A percentile compares a stretch with the other conserved stretches of the same genome.
Evolutionary conservation across 2,888 invertebrate species (phyloP).

Genomic region (Caenorhabditis panamensis): DNA sequence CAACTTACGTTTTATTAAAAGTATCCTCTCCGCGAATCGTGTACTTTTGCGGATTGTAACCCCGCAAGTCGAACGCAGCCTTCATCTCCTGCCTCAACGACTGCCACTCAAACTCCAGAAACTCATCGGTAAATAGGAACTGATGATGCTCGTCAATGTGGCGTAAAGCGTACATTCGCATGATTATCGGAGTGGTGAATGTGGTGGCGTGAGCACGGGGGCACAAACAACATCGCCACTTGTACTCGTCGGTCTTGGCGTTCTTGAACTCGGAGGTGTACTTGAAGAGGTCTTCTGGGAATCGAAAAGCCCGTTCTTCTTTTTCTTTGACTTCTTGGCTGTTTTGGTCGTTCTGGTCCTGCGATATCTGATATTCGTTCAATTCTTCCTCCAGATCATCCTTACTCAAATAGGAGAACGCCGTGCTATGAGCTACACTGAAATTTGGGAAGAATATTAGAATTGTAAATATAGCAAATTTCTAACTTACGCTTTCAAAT

Average conservation of each 20-base stretch:
- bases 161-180: constrained; percentile 44
- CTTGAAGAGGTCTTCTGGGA: constrained; percentile 33
- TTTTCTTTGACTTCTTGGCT: background rate
- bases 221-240: constrained; percentile 52
- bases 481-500: constrained; percentile 27
- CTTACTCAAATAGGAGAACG: background rate
- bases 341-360: too few relatives aligned
- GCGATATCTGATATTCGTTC: too few relatives aligned
- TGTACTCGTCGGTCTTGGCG: constrained; percentile 24
- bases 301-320: too few relatives aligned
- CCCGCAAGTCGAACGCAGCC: constrained; percentile 32
- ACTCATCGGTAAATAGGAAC: constrained; percentile 36
- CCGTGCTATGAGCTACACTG: constrained; percentile 17
- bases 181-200: constrained; percentile 36
- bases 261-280: constrained; percentile 34
- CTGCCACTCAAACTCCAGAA: constrained; percentile 48
- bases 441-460: background rate
- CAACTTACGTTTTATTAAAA: constrained; percentile 31
- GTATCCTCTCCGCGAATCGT: constrained; percentile 34
- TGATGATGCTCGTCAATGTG: constrained; percentile 47
- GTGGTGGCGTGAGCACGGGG: constrained; percentile 13
- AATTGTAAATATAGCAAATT: background rate
- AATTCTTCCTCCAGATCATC: background rate
- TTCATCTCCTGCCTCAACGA: constrained; percentile 25
- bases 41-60: constrained; percentile 20